Evolutionary conservation across 2,888 invertebrate species (phyloP).

Genomic region (Periphyllus acericola): DNA sequence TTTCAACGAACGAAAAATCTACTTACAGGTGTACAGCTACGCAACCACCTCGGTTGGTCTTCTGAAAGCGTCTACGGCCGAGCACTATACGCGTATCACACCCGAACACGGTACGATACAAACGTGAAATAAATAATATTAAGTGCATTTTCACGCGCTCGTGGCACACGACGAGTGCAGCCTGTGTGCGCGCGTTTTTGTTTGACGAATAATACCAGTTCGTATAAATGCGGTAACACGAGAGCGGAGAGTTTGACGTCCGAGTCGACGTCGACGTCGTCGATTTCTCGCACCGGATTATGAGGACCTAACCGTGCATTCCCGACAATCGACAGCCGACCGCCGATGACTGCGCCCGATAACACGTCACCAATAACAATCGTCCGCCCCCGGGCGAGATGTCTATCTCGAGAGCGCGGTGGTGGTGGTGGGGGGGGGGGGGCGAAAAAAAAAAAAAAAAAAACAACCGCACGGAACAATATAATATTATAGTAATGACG

Average conservation of each 20-base stretch:
- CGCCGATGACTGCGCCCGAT: slow-evolving; percentile 21
- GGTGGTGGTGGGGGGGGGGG: no score
- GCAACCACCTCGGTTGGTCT: no score
- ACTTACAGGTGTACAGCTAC: no score
- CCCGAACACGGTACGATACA: no score
- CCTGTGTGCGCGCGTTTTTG: no score
- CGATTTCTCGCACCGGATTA: neutral
- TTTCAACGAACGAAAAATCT: no score
- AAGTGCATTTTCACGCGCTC: no score
- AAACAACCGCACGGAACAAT: neutral
- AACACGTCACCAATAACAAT: neutral
- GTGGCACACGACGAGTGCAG: no score
- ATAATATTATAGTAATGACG: neutral
- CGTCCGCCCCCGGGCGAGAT: neutral
- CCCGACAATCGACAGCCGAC: neutral
- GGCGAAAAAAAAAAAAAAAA: neutral
- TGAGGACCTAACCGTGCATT: neutral
- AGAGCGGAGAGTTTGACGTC: neutral
- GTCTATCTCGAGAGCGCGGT: neutral
- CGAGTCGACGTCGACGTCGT: neutral
- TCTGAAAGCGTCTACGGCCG: no score
- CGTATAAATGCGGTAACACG: neutral
- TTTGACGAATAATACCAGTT: no score
- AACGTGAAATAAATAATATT: no score
- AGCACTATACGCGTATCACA: no score